Base-by-base conservation (phyloP, 2,797 vertebrate species). In the Microcaecilia unicolor region DNA sequence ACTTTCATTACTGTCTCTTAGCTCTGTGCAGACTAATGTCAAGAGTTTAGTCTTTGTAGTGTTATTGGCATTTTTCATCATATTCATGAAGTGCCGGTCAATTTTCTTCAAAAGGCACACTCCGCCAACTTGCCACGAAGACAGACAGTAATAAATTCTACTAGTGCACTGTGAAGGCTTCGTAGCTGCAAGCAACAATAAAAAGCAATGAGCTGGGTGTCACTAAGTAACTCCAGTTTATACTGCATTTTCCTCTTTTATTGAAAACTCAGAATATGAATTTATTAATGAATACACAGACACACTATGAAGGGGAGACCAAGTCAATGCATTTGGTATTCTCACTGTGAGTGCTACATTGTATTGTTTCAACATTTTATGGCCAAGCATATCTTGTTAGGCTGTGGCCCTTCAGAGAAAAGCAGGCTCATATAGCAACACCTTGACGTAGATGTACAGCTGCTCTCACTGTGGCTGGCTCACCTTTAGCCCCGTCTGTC, bases 381-480 rank as follows among this genome's bases (percentile, higher is more conserved):
- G 89, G 89, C 83, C 88, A 81, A 70, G 72, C 84, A 74, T 76
- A 83, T 84, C 91, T 95, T 94, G 92, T 96, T 93, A 92, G 88
- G 88, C 84, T 86, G 81, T 84, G 90, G 88, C 88, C 89, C 85
- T 84, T 84, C 80, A 73, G 63, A 67, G 77, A 81, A 78, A 79
- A 70, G 75, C 61, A 62, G 59, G 72, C 79, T 84, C 76, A 78
- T 76, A 84, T 86, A 89, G 86, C 79, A 87, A 88, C 89, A 92
- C 91, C 90, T 93, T 91, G 91, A 96, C 88, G 87, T 80, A 88
- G 77, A 89, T 82, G 86, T 94, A 93, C 92, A 92, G 90, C 90
- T 93, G 92, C 93, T 95, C 90, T 85, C 83, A 69, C 80, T 72
- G 73, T 79, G 77, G 80, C 85, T 84, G 83, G 71, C 62, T 83